Conservation (phyloP, 2,888 invertebrate species). For the Escarpia spicata region DNA sequence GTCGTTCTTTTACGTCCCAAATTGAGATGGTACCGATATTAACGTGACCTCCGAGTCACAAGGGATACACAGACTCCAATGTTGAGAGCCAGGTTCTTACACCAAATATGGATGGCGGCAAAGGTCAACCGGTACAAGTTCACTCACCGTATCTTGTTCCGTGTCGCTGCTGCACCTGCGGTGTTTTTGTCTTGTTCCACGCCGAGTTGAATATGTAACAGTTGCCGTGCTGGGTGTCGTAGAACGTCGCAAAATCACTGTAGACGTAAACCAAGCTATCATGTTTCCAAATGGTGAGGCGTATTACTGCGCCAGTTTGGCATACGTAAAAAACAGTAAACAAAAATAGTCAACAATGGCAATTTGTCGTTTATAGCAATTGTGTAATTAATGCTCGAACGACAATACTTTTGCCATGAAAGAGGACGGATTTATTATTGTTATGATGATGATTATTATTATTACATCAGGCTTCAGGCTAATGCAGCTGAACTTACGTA, state of each 20-base stretch:
- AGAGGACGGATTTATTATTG: too few relatives aligned
- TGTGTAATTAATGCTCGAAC: too few relatives aligned
- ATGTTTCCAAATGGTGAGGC: not conserved
- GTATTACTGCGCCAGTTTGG: not conserved
- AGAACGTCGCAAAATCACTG: constrained; percentile 31
- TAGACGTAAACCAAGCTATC: not conserved
- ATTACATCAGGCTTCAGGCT: too few relatives aligned
- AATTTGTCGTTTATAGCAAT: not conserved
- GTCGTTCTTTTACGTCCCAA: too few relatives aligned
- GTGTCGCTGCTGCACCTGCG: constrained; percentile 24
- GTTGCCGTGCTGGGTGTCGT: constrained; percentile 37
- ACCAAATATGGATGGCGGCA: not conserved
- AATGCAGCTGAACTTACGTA: too few relatives aligned
- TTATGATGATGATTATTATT: too few relatives aligned
- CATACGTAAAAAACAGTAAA: not conserved
- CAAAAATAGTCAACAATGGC: not conserved
- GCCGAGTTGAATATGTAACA: constrained; percentile 39
- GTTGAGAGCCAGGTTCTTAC: too few relatives aligned
- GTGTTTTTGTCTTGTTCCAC: constrained; percentile 26
- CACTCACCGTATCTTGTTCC: constrained; percentile 36
- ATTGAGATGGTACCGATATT: too few relatives aligned
- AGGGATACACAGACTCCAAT: too few relatives aligned
- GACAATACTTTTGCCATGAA: too few relatives aligned
- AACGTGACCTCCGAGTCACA: too few relatives aligned
- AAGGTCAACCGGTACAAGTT: not conserved